phyloP scores from a whole-genome alignment of 2,888 invertebrate species.

The Nemotelus pantherinus region DNA sequence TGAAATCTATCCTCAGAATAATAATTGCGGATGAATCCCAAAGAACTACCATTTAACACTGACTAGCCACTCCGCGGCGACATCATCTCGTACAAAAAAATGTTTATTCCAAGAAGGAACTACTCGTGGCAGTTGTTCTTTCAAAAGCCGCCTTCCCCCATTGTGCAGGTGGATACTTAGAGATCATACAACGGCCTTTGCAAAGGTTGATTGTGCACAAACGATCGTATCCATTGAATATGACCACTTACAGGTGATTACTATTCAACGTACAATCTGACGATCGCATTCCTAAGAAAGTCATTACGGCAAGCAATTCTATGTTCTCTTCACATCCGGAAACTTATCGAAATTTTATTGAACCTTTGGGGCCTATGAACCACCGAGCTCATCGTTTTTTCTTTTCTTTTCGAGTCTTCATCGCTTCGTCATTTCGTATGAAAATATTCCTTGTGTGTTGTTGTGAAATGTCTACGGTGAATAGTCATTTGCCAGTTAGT shows the following conservation, averaged over 20 bases:
- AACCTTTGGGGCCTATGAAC: conserved; percentile 41
- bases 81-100: no score
- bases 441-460: not conserved
- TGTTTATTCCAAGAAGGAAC: not conserved
- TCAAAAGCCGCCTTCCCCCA: conserved; percentile 1
- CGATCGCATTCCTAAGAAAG: conserved; percentile 51
- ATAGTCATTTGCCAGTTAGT: no score
- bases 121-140: not conserved
- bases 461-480: no score
- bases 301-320: conserved; percentile 49
- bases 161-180: conserved; percentile 40
- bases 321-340: conserved; percentile 44
- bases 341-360: conserved; percentile 49
- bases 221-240: not conserved
- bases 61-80: no score
- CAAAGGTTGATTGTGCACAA: conserved; percentile 39
- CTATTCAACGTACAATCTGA: conserved; percentile 45
- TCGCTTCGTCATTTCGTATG: not conserved
- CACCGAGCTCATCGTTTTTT: not conserved
- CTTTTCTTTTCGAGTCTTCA: not conserved
- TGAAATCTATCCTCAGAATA: no score
- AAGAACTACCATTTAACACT: no score
- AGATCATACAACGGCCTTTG: conserved; percentile 48
- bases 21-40: no score
- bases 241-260: conserved; percentile 41